Conservation (phyloP, 1,140 invertebrate species). For the Chymomyza costata region DNA sequence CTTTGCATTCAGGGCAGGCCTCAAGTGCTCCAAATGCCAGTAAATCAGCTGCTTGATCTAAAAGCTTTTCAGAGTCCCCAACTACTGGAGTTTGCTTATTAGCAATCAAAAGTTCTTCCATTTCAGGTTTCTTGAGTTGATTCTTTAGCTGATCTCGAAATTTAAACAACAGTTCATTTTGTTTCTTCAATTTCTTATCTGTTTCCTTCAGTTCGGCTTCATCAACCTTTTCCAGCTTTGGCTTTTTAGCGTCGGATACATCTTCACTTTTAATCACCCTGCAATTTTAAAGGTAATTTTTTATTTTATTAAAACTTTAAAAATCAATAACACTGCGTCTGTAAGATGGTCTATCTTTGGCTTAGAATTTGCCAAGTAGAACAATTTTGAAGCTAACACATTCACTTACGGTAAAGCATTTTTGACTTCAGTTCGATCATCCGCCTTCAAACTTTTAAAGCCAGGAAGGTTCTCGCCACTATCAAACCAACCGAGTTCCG, state of each 20-base stretch:
- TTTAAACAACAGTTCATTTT: constrained; percentile 88
- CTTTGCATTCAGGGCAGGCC: constrained; percentile 87
- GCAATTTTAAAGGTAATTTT: constrained; percentile 5
- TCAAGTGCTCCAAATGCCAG: constrained; percentile 91
- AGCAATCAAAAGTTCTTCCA: constrained; percentile 81
- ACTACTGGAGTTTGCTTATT: constrained; percentile 84
- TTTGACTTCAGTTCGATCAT: constrained; percentile 84
- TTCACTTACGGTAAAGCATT: constrained; percentile 68
- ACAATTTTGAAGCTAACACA: too few relatives aligned
- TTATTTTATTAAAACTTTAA: constrained; percentile 8
- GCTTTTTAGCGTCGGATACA: constrained; percentile 80
- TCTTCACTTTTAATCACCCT: constrained; percentile 79
- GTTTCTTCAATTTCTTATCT: constrained; percentile 81
- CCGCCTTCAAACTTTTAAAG: constrained; percentile 82
- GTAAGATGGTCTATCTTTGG: too few relatives aligned
- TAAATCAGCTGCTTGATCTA: constrained; percentile 87
- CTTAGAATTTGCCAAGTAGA: too few relatives aligned
- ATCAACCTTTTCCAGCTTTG: constrained; percentile 80
- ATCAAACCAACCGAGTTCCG: constrained; percentile 85
- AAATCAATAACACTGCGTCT: too few relatives aligned
- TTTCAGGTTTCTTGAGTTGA: constrained; percentile 78
- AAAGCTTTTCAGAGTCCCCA: constrained; percentile 81
- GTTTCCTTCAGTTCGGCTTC: constrained; percentile 76
- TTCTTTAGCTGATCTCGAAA: constrained; percentile 77
- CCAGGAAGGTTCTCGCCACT: constrained; percentile 84